phyloP scores from a whole-genome alignment of 2,888 invertebrate species.

The Hypselothyrea guttata region DNA sequence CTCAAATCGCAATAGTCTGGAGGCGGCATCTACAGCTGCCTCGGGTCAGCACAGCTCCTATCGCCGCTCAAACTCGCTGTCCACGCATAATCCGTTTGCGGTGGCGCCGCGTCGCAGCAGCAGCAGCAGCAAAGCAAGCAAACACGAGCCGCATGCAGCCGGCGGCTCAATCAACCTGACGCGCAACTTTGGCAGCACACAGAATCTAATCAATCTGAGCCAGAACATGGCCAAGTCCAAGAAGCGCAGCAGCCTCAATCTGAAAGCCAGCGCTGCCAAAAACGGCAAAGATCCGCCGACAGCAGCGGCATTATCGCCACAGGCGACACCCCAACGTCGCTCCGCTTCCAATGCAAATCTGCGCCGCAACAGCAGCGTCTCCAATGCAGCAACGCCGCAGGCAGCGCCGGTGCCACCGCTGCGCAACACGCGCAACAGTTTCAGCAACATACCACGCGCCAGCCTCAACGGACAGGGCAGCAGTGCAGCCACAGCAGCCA shows the following conservation, averaged over 20 bases:
- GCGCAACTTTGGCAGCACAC: constrained; percentile 82
- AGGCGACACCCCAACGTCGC: constrained; percentile 62
- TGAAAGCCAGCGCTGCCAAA: constrained; percentile 74
- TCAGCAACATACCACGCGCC: constrained; percentile 81
- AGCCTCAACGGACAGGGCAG: constrained; percentile 73
- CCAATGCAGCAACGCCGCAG: constrained; percentile 59
- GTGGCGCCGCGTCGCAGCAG: constrained; percentile 63
- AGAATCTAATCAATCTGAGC: constrained; percentile 81
- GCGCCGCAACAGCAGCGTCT: constrained; percentile 72
- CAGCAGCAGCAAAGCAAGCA: constrained; percentile 69
- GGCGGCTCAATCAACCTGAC: constrained; percentile 75
- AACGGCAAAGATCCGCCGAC: constrained; percentile 73
- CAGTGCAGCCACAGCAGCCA: constrained; percentile 43
- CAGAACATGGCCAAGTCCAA: constrained; percentile 81
- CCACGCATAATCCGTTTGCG: constrained; percentile 74
- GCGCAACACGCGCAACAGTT: constrained; percentile 75
- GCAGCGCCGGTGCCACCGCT: constrained; percentile 63
- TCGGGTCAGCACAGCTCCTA: constrained; percentile 60
- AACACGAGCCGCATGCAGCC: constrained; percentile 41
- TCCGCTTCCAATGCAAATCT: constrained; percentile 81
- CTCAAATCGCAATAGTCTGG: constrained; percentile 72
- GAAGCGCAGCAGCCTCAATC: constrained; percentile 81
- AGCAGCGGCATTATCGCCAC: not conserved
- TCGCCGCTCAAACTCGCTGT: constrained; percentile 79
- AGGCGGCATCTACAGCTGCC: constrained; percentile 34